phyloP scores from a whole-genome alignment of 2,888 invertebrate species.

The Deilephila porcellus region DNA sequence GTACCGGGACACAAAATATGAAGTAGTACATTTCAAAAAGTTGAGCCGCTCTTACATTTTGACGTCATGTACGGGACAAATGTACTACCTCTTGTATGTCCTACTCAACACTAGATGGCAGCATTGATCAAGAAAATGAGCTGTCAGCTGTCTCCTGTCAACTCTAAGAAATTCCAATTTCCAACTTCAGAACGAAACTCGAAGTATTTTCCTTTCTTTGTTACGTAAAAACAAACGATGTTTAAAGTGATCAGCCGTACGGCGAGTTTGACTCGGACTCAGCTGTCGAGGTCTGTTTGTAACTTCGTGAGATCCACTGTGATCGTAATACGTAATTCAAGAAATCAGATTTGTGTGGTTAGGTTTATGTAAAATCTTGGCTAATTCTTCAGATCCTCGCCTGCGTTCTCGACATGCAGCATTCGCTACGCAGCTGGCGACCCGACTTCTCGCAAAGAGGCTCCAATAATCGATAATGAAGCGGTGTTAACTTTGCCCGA shows the following conservation, averaged over 20 bases:
- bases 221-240: slow-evolving; percentile 63
- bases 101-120: too few species aligned
- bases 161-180: background rate
- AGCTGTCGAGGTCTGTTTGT: slow-evolving; percentile 59
- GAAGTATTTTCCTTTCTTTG: slow-evolving; percentile 30
- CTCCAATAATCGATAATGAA: slow-evolving; percentile 80
- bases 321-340: background rate
- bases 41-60: too few species aligned
- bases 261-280: slow-evolving; percentile 56
- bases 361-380: background rate
- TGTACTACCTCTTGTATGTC: too few species aligned
- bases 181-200: slow-evolving; percentile 6
- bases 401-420: slow-evolving; percentile 63
- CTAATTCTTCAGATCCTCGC: slow-evolving; percentile 60
- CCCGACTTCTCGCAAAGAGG: slow-evolving; percentile 68
- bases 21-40: too few species aligned
- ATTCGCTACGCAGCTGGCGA: slow-evolving; percentile 49
- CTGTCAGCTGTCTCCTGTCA: background rate
- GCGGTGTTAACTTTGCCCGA: slow-evolving; percentile 75
- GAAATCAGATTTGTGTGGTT: background rate
- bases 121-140: too few species aligned
- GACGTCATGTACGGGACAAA: too few species aligned
- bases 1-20: too few species aligned
- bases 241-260: slow-evolving; percentile 62
- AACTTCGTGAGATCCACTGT: background rate